Conservation (phyloP, 2,888 invertebrate genomes). For the Diadegma fenestrale region DNA sequence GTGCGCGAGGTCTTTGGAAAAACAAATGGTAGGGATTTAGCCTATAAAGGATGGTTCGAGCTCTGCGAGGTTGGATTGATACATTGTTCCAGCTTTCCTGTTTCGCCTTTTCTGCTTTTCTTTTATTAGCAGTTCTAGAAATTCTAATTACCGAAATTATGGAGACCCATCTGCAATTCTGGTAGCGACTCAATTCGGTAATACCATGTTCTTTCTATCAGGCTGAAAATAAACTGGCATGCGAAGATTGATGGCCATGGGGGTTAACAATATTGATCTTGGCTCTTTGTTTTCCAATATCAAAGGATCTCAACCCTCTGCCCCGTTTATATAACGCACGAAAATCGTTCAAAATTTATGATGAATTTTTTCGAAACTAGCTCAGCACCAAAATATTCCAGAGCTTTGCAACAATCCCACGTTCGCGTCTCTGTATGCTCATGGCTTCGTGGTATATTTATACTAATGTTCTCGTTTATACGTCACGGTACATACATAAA, state of each 20-base stretch:
- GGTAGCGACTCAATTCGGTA: neutral
- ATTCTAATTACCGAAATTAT: neutral
- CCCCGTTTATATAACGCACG: neutral
- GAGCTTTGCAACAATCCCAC: neutral
- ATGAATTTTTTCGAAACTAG: neutral
- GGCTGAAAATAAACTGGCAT: neutral
- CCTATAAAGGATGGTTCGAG: neutral
- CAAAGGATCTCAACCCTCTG: neutral
- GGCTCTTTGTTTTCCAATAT: neutral
- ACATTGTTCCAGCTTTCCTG: neutral
- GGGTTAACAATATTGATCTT: neutral
- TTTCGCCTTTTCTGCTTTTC: neutral
- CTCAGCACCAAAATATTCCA: neutral
- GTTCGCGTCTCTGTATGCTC: neutral
- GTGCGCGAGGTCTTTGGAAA: neutral
- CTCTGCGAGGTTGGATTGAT: neutral
- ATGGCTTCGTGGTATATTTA: conserved; percentile 16
- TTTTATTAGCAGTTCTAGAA: neutral
- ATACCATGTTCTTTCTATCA: neutral
- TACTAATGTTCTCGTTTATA: conserved; percentile 31
- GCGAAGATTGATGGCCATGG: neutral
- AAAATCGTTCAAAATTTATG: neutral
- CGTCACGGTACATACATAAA: conserved; percentile 21
- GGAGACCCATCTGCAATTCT: neutral
- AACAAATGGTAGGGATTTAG: conserved; percentile 13